Base-by-base conservation (phyloP, 2,888 invertebrate species). In the Cantharis nigra region DNA sequence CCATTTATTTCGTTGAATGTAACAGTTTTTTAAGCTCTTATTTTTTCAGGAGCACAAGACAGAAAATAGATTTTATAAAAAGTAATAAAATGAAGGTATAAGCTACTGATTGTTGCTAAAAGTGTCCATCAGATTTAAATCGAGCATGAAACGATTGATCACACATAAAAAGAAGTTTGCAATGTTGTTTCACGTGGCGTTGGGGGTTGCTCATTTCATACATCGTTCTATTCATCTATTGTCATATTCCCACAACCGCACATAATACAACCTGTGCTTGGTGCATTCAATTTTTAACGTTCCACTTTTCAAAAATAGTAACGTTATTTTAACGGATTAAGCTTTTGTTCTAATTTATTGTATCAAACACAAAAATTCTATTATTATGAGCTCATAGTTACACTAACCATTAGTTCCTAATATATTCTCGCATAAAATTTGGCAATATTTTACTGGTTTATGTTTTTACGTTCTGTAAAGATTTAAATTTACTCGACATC, bases 61-160 rank as follows among this genome's bases (percentile, higher is more conserved):
- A 63, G 30, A 69, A 33, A 49, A 69, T 72, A 49, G 70, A 20
- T 30, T 67, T 70, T 26, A 30, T 20, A 28, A 65, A 72, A 63
- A 3, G 71, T 69, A 74, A 75, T 63, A 72, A 78, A 71, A 65
- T 16, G 69, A 78, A 78, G 75, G 75, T 72, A 23, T 74, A 76
- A 74, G 69, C 76, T 74, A 71, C 74, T 49, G 70, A 79, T 74
- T 79, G 76, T 79, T 71, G 63, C 74, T 33, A 72, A 79, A 79
- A 76, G 76, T 76, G 78, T 79, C 79, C 77, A 77, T 79, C 79
- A 79, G 75, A 65, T 79, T 79, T 79, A 75, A 75, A 74, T 65
- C 77, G 73, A 23, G 63, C 69, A 75, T 79, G 81, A 79, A 81
- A 81, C 81, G 84, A 84, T 83, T 83, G 83, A 84, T 85, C 83